These are phyloP conservation scores for Philhelius pedissequus DNA, from an alignment of 2,888 invertebrate genomes.

Conservation along the genomic window DNA sequence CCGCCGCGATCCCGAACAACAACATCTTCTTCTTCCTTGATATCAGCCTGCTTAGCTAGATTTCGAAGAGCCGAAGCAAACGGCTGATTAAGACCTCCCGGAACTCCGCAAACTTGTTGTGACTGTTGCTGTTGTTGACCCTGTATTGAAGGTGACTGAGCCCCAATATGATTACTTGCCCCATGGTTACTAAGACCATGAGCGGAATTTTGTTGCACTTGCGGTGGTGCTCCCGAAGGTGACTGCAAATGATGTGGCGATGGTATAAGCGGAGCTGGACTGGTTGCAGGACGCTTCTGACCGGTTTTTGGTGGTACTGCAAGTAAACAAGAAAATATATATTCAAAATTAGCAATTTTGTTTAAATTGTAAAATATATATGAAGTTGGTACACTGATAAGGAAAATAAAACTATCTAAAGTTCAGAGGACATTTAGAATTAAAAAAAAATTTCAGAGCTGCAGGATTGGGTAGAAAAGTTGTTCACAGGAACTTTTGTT, in stretches of 20 bases:
- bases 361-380: not conserved
- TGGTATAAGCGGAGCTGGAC: constrained; percentile 77
- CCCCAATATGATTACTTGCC: constrained; percentile 74
- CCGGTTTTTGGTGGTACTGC: constrained; percentile 78
- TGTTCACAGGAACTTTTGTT: not conserved
- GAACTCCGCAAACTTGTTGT: constrained; percentile 74
- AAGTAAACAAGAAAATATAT: constrained; percentile 59
- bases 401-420: not conserved
- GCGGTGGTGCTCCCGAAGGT: constrained; percentile 71
- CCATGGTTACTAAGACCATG: constrained; percentile 74
- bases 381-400: not conserved
- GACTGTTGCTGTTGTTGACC: constrained; percentile 75
- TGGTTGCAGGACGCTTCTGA: constrained; percentile 78
- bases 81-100: constrained; percentile 79
- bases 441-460: not conserved
- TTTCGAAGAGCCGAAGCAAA: constrained; percentile 95
- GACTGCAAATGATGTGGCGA: constrained; percentile 78
- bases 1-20: constrained; percentile 78
- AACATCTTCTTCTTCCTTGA: constrained; percentile 83
- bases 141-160: constrained; percentile 74
- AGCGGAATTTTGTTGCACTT: constrained; percentile 48
- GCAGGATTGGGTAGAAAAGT: not conserved
- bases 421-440: constrained; percentile 10
- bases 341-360: not conserved
- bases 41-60: constrained; percentile 94